Evolutionary conservation across 2,797 vertebrate genomes (phyloP), one percentile per base, ranked within the genome.

Genomic region (Eospalax fontanierii): DNA sequence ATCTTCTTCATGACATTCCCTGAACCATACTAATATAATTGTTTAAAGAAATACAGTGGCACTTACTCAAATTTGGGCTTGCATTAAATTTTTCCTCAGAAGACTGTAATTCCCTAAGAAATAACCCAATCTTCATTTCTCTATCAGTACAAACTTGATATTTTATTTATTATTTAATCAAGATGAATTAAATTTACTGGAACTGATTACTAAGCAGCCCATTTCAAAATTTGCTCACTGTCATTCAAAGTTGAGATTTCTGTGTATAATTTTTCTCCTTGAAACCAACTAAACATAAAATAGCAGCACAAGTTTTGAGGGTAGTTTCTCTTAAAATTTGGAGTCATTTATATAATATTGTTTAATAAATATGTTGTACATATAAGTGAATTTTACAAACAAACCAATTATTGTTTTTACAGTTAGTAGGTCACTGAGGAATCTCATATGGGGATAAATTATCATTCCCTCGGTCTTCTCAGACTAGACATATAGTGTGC

Each of bases 311-410:
- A 24, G 0, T 35, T 68, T 93, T 95, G 19, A 90, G 89, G 33
- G 30, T 93, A 22, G 57, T 8, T 1, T 95, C 11, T 30, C 40
- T 93, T 78, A 86, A 86, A 89, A 35, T 95, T n/a, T 94, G 12
- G 57, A 95, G 57, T 35, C 30, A 43, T 86, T 96, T 90, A 38
- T 0, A 26, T 68, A 93, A 75, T 66, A 43, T 86, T 54, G 0
- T 73, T 70, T 81, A 87, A 93, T 80, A 83, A 94, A 96, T 89
- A 93, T 28, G 30, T 86, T 74, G 18, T 89, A 90, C 24, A 92
- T 40, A 54, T 89, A 66, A 61, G 33, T 76, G n/a, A 83, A 86
- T 83, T 95, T 92, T 90, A 94, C 22, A 81, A 89, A 59, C 33
- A 80, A 80, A 9, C 75, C 24, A 82, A 46, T 74, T 95, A 24